Evolutionary conservation across 2,888 invertebrate species (phyloP).

Genomic region (Rhopalosiphum nymphaeae): DNA sequence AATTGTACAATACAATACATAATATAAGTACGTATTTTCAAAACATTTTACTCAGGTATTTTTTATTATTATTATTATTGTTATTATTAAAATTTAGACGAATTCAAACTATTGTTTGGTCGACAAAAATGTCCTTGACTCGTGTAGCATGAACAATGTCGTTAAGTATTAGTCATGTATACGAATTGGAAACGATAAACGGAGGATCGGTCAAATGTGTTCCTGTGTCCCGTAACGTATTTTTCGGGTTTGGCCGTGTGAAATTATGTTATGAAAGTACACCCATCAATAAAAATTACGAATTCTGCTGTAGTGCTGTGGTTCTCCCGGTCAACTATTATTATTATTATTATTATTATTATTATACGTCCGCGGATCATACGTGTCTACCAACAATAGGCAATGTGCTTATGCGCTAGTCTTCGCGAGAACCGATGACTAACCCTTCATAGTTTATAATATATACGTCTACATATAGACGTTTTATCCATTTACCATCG

Average conservation of each 20-base stretch:
- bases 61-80: not conserved
- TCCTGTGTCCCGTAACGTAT: not conserved
- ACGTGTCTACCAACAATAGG: not conserved
- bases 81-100: not conserved
- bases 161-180: not conserved
- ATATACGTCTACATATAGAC: not conserved
- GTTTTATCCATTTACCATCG: not conserved
- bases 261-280: not conserved
- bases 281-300: not conserved
- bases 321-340: not conserved
- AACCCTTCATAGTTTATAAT: not conserved
- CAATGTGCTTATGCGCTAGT: not conserved
- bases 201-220: not conserved
- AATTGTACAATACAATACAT: not conserved
- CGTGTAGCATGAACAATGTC: not conserved
- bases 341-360: no score
- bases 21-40: not conserved
- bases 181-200: not conserved
- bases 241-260: slow-evolving; percentile 7
- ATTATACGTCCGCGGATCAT: not conserved
- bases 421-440: not conserved
- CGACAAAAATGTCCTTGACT: not conserved
- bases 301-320: not conserved
- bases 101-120: not conserved
- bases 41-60: not conserved